These are phyloP conservation scores for Fringilla coelebs DNA, from an alignment of 2,797 vertebrate species.

Conservation along the genomic window DNA sequence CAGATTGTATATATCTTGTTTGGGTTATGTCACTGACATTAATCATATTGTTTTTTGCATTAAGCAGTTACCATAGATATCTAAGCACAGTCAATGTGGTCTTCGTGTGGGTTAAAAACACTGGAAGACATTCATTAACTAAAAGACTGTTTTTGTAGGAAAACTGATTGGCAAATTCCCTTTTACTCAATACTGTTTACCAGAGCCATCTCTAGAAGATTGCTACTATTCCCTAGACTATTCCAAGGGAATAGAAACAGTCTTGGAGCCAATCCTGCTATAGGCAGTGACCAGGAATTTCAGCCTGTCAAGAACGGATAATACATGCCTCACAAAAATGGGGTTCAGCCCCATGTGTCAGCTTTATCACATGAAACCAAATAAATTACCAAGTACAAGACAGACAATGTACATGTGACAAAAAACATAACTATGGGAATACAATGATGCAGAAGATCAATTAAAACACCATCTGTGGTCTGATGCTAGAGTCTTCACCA, in stretches of 20 bases:
- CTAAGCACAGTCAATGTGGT: not conserved
- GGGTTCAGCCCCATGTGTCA: not conserved
- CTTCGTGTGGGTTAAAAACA: not conserved
- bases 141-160: not conserved
- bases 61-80: not conserved
- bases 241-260: not conserved
- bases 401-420: not conserved
- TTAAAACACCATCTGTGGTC: not conserved
- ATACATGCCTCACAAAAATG: not conserved
- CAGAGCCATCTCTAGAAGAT: not conserved
- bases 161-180: conserved; percentile 12
- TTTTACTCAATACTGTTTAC: conserved; percentile 31
- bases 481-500: not conserved
- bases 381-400: not conserved
- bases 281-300: not conserved
- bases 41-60: not conserved
- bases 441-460: not conserved
- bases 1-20: not conserved
- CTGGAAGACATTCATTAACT: conserved; percentile 24
- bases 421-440: not conserved
- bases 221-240: not conserved
- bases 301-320: not conserved
- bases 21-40: not conserved
- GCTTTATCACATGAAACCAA: not conserved
- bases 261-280: not conserved